Evolutionary conservation across 2,113 vertebrate species (phyloP).

Genomic region (Emberiza fucata): DNA sequence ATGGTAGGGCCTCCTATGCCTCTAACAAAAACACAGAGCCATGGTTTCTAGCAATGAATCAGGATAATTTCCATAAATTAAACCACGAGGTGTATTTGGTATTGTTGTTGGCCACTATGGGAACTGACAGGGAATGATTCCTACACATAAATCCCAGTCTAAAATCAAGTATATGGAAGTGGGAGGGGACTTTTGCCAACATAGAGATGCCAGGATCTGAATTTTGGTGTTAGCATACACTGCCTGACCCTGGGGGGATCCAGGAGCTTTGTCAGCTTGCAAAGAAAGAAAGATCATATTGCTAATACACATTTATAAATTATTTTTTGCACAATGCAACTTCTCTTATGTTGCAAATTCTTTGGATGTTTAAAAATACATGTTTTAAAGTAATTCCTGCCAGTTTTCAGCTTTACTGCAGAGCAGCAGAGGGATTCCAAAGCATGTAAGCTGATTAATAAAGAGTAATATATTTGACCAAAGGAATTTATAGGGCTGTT

Average conservation of each 20-base stretch:
- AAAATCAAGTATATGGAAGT: background rate
- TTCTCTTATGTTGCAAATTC: background rate
- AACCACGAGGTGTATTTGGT: background rate
- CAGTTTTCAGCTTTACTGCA: conserved; percentile 11
- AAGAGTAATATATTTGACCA: background rate
- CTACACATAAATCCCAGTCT: background rate
- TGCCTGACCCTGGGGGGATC: background rate
- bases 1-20: background rate
- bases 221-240: background rate
- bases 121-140: background rate
- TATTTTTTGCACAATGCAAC: background rate
- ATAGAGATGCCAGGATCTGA: background rate
- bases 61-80: background rate
- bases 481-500: conserved; percentile 1
- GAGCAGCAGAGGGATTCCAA: conserved; percentile 1
- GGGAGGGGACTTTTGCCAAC: background rate
- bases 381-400: background rate
- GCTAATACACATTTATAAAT: background rate
- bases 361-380: background rate
- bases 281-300: background rate
- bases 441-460: background rate
- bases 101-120: background rate
- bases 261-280: background rate
- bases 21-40: background rate
- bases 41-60: background rate